Evolutionary conservation across 2,797 vertebrate genomes (phyloP).

Genomic region (Hafferia zeledoni): DNA sequence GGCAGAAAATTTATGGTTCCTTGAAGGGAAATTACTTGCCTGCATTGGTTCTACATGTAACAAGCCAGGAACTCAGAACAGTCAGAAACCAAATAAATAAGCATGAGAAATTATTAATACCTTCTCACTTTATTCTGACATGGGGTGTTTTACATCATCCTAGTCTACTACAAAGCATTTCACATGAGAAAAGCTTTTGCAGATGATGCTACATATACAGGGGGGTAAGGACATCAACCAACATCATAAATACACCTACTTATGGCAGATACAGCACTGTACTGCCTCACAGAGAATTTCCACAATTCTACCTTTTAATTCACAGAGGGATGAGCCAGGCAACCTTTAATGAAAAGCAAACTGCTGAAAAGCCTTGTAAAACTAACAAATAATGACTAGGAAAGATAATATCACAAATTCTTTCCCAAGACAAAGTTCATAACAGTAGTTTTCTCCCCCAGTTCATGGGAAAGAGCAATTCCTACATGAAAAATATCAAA

Average conservation of each 20-base stretch:
- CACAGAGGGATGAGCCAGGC: background rate
- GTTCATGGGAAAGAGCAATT: background rate
- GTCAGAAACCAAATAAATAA: background rate
- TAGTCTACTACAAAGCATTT: background rate
- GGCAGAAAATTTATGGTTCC: background rate
- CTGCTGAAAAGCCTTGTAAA: background rate
- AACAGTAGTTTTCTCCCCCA: background rate
- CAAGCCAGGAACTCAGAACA: background rate
- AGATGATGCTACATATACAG: background rate
- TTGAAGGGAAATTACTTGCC: background rate
- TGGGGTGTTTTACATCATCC: background rate
- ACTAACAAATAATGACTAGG: background rate
- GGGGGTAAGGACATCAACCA: background rate
- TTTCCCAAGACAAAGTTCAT: background rate
- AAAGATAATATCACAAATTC: background rate
- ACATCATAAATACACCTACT: background rate
- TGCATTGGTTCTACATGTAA: background rate
- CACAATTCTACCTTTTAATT: background rate
- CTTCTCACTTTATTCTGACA: background rate
- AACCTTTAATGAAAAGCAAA: constrained; percentile 20
- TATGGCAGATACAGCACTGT: background rate
- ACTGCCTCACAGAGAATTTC: background rate
- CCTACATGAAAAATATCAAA: background rate
- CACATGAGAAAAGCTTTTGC: background rate
- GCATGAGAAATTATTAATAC: background rate